Base-by-base conservation (phyloP, 2,113 vertebrate species). In the Marmota monax region DNA sequence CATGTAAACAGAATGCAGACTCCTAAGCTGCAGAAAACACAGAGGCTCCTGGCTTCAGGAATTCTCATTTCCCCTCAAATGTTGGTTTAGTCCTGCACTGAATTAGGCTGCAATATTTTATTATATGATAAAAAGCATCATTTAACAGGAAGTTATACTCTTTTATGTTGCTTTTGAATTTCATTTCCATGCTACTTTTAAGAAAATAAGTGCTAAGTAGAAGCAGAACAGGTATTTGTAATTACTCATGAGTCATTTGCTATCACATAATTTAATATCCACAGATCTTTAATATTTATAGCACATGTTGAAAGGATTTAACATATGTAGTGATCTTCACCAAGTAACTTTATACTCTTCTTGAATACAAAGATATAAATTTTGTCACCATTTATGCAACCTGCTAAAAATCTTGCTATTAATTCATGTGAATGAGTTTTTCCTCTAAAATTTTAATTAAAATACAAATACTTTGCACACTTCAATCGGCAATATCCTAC, bases 241-340 rank as follows among this genome's bases (percentile, higher is more conserved):
- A 98, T 99, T 98, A 97, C 94, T 97, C 90, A 37, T 97, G 94
- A 97, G 97, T 98, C 92, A 58, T 97, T 98, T 98, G 97, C 16
- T 77, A 92, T 98, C 97, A 84, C 72, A 27, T 97, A 98, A 98
- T 98, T 98, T 98, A 98, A 98, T 98, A 97, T 88, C 95, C 96
- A 96, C 93, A 97, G 97, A 98, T 98, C 95, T 98, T 98, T 98
- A 98, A 98, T 98, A 98, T 98, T 99, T 98, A 98, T 98, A 98
- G 96, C 97, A 97, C 98, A 97, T 89, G 93, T 87, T 97, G 97
- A 97, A 98, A 98, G 98, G 82, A 98, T 98, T 98, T 98, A 98
- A 98, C 98, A 98, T 98, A 98, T 98, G 98, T 98, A 98, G 98
- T 79, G 97, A 98, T 98, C 98, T 98, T 98, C 98, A 98, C 93